Percentiles rank a stretch among this genome's conserved stretches.
These are phyloP conservation scores for Drosophila serrata DNA, from an alignment of 1,140 invertebrate genomes.

Conservation along the genomic window DNA sequence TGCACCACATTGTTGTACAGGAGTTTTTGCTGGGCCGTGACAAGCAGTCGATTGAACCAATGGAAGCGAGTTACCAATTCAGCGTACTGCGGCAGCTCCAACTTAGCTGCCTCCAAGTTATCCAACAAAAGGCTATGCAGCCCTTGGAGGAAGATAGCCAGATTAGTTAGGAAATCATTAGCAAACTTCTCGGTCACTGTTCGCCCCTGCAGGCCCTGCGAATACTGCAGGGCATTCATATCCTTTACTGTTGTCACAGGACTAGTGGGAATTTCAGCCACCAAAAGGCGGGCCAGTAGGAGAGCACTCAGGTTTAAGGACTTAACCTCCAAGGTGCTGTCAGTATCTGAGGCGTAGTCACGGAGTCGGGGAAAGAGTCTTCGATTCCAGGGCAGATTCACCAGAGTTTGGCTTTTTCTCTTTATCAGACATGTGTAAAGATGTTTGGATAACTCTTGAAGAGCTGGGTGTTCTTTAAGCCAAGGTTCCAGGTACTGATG, in stretches of 20 bases:
- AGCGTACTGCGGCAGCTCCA: slow-evolving; percentile 47
- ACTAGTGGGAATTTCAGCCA: slow-evolving; percentile 42
- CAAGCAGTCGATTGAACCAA: slow-evolving; percentile 77
- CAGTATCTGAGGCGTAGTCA: slow-evolving; percentile 48
- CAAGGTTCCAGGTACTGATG: slow-evolving; percentile 63
- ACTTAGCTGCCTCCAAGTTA: slow-evolving; percentile 18
- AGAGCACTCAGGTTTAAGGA: slow-evolving; percentile 56
- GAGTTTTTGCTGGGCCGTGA: slow-evolving; percentile 53
- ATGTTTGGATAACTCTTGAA: slow-evolving; percentile 27
- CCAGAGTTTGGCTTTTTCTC: slow-evolving; percentile 9
- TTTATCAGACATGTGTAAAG: slow-evolving; percentile 32
- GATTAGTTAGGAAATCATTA: slow-evolving; percentile 61
- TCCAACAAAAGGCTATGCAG: slow-evolving; percentile 40
- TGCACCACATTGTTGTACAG: slow-evolving; percentile 65
- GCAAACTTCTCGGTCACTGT: slow-evolving; percentile 60
- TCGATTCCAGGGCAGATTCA: slow-evolving; percentile 74
- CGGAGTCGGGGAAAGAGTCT: slow-evolving; percentile 73
- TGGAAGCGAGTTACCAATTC: slow-evolving; percentile 53
- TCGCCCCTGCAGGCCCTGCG: slow-evolving; percentile 59
- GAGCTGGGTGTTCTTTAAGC: slow-evolving; percentile 22
- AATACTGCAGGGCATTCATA: slow-evolving; percentile 70
- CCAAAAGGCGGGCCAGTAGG: slow-evolving; percentile 52
- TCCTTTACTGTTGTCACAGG: slow-evolving; percentile 29
- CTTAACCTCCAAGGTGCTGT: neutral
- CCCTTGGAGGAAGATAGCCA: slow-evolving; percentile 48